phyloP scores from a whole-genome alignment of 2,797 vertebrate species.

The Lithobates sylvaticus region DNA sequence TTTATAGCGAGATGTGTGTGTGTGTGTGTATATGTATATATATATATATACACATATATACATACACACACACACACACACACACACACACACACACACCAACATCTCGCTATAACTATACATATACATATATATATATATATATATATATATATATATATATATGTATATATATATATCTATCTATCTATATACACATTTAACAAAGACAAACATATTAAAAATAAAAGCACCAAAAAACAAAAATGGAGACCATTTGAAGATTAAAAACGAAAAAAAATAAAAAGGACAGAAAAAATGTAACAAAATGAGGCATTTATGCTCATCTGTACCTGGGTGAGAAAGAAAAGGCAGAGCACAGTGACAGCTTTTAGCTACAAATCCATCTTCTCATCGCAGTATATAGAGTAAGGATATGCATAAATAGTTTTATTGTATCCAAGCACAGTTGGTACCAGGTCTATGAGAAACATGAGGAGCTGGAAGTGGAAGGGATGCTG shows the following conservation, averaged over 20 bases:
- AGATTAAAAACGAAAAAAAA: conserved; percentile 2
- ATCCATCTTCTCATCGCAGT: conserved; percentile 60
- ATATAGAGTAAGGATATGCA: conserved; percentile 57
- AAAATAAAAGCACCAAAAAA: neutral
- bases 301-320: conserved; percentile 57
- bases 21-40: too few species aligned
- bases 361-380: conserved; percentile 46
- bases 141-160: too few species aligned
- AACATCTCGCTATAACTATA: too few species aligned
- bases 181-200: too few species aligned
- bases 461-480: conserved; percentile 66
- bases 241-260: conserved; percentile 12
- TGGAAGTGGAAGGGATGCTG: conserved; percentile 63
- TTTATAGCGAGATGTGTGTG: too few species aligned
- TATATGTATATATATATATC: too few species aligned
- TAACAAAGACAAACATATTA: neutral
- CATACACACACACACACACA: too few species aligned
- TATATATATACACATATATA: too few species aligned
- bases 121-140: too few species aligned
- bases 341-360: conserved; percentile 58
- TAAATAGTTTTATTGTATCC: conserved; percentile 66
- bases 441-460: conserved; percentile 60
- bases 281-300: neutral
- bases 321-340: conserved; percentile 53
- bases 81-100: too few species aligned